These are phyloP conservation scores for Brachionus manjavacas DNA, from an alignment of 1,140 invertebrate genomes.

Conservation along the genomic window DNA sequence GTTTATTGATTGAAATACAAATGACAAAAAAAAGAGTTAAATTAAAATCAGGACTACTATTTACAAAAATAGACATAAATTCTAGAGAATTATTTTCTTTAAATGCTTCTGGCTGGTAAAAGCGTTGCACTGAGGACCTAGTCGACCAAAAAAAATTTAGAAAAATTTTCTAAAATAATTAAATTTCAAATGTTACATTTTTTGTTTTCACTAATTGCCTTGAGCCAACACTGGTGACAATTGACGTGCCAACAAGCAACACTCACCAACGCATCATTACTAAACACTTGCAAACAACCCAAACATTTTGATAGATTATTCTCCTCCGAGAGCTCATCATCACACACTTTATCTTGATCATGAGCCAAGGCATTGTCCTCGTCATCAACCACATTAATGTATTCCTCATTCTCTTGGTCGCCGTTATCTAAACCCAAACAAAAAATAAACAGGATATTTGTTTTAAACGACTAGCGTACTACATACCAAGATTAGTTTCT, in stretches of 20 bases:
- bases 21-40: neutral
- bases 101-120: neutral
- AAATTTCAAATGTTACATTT: neutral
- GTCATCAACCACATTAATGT: conserved; percentile 29
- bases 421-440: neutral
- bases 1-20: conserved; percentile 2
- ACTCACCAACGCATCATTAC: conserved; percentile 3
- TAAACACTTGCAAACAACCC: conserved; percentile 13
- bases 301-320: conserved; percentile 17
- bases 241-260: conserved; percentile 19
- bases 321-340: neutral
- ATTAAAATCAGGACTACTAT: conserved; percentile 3
- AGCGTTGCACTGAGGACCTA: neutral
- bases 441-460: conserved; percentile 18
- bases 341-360: conserved; percentile 1
- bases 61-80: neutral
- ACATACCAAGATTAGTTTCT: conserved; percentile 27
- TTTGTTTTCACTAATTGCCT: neutral
- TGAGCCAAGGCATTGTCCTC: neutral
- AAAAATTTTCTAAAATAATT: neutral
- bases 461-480: neutral
- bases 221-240: neutral
- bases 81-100: conserved; percentile 13
- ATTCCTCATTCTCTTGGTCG: neutral
- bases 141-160: neutral